Evolutionary conservation across 1,140 invertebrate genomes (phyloP).

Genomic region (Microplitis demolitor): DNA sequence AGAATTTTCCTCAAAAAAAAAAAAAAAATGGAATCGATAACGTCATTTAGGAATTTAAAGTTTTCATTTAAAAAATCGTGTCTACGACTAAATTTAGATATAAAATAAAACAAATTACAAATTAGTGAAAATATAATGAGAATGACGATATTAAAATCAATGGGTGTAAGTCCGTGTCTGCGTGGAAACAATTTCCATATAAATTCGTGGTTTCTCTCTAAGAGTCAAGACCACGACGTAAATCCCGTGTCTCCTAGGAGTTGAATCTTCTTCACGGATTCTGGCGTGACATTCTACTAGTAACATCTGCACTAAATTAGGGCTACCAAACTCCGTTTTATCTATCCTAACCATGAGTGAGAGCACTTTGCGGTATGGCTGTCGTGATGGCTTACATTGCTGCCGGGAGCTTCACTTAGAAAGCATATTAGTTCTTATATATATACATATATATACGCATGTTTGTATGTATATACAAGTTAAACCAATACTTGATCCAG

Average conservation of each 20-base stretch:
- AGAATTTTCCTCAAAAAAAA: too few relatives aligned
- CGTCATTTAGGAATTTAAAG: too few relatives aligned
- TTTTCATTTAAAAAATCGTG: too few relatives aligned
- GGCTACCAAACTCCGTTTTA: conserved; percentile 49
- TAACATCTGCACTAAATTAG: conserved; percentile 56
- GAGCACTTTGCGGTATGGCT: conserved; percentile 34
- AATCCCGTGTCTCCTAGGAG: conserved; percentile 36
- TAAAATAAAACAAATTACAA: too few relatives aligned
- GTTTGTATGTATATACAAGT: neutral
- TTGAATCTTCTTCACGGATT: conserved; percentile 7
- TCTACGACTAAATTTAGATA: too few relatives aligned
- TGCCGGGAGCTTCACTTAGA: conserved; percentile 16
- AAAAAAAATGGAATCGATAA: too few relatives aligned
- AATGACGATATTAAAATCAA: too few relatives aligned
- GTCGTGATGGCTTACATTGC: conserved; percentile 24
- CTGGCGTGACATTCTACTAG: conserved; percentile 39
- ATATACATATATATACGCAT: conserved; percentile 12
- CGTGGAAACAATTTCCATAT: conserved; percentile 27
- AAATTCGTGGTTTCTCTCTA: neutral
- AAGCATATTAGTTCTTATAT: conserved; percentile 28
- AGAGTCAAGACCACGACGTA: conserved; percentile 31
- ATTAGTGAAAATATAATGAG: too few relatives aligned
- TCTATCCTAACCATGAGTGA: conserved; percentile 21
- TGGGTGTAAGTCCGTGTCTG: neutral
- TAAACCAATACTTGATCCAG: conserved; percentile 5